These are phyloP conservation scores for Periplaneta americana DNA, from an alignment of 1,140 invertebrate species.

Conservation along the genomic window DNA sequence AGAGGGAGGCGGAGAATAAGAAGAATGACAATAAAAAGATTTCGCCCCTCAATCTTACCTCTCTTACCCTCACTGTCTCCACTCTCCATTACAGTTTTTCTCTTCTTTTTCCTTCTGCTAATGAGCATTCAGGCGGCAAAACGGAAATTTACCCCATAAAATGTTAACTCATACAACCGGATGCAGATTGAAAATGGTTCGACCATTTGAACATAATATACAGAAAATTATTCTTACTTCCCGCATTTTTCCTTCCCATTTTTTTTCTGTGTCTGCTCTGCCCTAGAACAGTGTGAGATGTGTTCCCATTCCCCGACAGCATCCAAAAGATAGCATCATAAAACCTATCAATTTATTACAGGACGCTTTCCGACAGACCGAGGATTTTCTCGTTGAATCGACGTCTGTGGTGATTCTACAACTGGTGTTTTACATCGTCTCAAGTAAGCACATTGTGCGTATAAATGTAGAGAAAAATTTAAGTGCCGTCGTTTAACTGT, in stretches of 20 bases:
- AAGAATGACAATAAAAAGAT: neutral
- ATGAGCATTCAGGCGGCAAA: neutral
- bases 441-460: no score
- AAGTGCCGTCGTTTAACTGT: no score
- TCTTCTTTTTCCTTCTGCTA: neutral
- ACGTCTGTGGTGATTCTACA: no score
- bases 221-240: neutral
- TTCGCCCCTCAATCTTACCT: neutral
- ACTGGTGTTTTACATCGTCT: no score
- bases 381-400: no score
- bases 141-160: neutral
- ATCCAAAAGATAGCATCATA: no score
- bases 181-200: neutral
- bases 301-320: no score
- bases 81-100: neutral
- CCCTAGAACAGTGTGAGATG: neutral
- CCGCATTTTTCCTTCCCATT: neutral
- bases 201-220: neutral
- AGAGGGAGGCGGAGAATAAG: no score
- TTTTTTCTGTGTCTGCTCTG: neutral
- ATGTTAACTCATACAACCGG: neutral
- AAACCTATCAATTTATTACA: no score
- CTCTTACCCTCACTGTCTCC: neutral
- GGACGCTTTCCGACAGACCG: no score
- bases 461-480: no score